Conservation (phyloP, 2,888 invertebrate genomes). For the Drosophila putrida region DNA sequence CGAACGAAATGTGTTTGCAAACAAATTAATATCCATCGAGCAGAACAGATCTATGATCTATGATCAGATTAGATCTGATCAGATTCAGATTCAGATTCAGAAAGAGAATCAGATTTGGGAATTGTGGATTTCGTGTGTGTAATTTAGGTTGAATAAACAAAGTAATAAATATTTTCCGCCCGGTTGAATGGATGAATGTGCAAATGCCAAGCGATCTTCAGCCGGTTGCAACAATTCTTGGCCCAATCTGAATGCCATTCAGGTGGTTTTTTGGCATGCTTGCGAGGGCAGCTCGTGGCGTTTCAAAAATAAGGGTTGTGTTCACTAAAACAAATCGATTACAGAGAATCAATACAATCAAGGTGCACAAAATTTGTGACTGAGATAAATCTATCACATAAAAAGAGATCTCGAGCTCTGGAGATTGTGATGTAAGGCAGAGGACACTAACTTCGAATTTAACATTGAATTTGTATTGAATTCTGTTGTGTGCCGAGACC, state of each 20-base stretch:
- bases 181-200: constrained; percentile 49
- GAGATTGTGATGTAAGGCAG: no score
- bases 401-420: no score
- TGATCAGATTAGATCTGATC: constrained; percentile 35
- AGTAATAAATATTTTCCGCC: constrained; percentile 59
- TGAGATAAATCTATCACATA: no score
- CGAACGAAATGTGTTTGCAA: constrained; percentile 76
- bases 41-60: constrained; percentile 59
- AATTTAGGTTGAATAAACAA: constrained; percentile 77
- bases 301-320: background rate
- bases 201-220: constrained; percentile 31
- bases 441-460: no score
- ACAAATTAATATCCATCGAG: constrained; percentile 77
- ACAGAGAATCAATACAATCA: no score
- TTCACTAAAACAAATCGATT: no score
- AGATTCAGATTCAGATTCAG: constrained; percentile 12
- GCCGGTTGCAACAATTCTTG: constrained; percentile 5
- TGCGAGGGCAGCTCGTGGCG: constrained; percentile 41
- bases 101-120: background rate
- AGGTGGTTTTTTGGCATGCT: constrained; percentile 42
- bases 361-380: no score
- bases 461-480: no score
- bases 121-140: constrained; percentile 5
- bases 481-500: no score
- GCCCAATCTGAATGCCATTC: constrained; percentile 35